phyloP scores from a whole-genome alignment of 2,797 vertebrate genomes.

The Cyprinodon diabolis region DNA sequence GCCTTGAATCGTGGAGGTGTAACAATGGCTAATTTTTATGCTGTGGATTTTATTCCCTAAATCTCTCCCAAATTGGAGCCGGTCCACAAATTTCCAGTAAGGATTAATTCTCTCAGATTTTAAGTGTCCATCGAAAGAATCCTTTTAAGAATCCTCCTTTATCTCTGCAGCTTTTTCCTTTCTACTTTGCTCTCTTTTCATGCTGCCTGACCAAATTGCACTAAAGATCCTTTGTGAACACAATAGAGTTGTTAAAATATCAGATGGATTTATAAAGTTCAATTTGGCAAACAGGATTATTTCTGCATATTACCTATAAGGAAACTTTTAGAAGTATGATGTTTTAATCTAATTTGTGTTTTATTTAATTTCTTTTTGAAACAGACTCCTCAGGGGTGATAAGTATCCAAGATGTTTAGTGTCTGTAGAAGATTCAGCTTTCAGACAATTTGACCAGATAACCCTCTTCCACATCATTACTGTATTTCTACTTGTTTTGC shows the following conservation, averaged over 20 bases:
- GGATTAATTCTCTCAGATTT: conserved; percentile 59
- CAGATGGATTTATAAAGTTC: conserved; percentile 21
- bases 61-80: conserved; percentile 58
- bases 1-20: conserved; percentile 44
- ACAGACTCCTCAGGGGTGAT: neutral
- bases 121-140: conserved; percentile 50
- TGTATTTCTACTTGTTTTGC: neutral
- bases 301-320: neutral
- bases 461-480: neutral
- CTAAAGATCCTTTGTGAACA: conserved; percentile 20
- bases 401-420: neutral
- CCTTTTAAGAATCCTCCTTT: conserved; percentile 43
- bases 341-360: neutral
- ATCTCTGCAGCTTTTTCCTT: conserved; percentile 22
- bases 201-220: conserved; percentile 22
- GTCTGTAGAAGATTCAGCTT: neutral
- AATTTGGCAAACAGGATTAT: conserved; percentile 29
- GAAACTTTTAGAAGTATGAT: neutral
- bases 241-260: conserved; percentile 43
- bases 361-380: neutral
- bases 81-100: conserved; percentile 52
- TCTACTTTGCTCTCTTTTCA: conserved; percentile 12
- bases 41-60: conserved; percentile 66
- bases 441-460: neutral
- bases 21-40: conserved; percentile 65